Base-by-base conservation (phyloP, 2,888 invertebrate species). In the Baronia brevicornis region DNA sequence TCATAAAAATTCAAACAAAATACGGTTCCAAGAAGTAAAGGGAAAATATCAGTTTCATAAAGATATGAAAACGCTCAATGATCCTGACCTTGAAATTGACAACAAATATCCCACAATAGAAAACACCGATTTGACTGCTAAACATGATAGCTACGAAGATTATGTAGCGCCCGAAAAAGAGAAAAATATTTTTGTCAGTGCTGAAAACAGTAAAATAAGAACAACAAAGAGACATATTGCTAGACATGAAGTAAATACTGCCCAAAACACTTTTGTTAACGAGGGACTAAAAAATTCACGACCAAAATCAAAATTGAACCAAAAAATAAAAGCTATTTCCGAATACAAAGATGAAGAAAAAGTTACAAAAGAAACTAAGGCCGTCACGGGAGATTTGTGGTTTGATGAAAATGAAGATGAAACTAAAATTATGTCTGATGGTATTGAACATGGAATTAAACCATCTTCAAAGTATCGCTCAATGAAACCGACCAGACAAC, bases 141-240 rank as follows among this genome's bases (percentile, higher is more conserved):
- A 39, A 5, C 55, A 64, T 1, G 70, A 72, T 15, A 69, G 67
- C 17, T 73, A 74, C 23, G 70, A 71, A 54, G 71, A 75, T 18
- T 73, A 74, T n/a, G 46, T 51, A 0, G 50, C 36, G 0, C 72
- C 72, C 2, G 38, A 51, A 3, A 63, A 51, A 39, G 63, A 60
- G 2, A 21, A 55, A 0, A 37, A 45, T 10, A 14, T 51, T 5
- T 62, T 46, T 27, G 51, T 42, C 0, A 58, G 46, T 6, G 46
- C 31, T 4, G 40, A 41, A 28, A 23, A 14, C n/a, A 27, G 6
- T 1, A 34, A 19, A 14, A 23, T 5, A n/a, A 14, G 22, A 15
- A 20, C 5, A 5, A 19, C 3, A n/a, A 26, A 18, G 4, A 7
- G 22, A 6, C 6, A 34, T 13, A 14, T 2, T 11, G 37, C 11